Base-by-base conservation (phyloP, 2,888 invertebrate species). In the Acleris laterana region DNA sequence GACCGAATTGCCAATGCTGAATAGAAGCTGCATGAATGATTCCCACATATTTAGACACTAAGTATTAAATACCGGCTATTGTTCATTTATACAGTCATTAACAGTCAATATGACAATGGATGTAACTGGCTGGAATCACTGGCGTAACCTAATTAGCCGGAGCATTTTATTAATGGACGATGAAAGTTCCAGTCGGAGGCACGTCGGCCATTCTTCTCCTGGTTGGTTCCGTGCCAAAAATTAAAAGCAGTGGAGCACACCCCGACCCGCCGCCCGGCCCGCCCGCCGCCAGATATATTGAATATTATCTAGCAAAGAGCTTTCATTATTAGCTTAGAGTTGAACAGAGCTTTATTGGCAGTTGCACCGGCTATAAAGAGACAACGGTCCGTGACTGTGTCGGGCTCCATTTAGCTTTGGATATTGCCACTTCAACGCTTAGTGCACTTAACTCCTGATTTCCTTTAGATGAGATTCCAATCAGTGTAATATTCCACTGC, bases 101-200 rank as follows among this genome's bases (percentile, higher is more conserved):
- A 55, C n/a, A 38, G 17, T 16, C 44, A 52, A 32, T 42, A 57
- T 16, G 20, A 51, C 13, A 58, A 58, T 46, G 50, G 38, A 59
- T 48, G 25, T 56, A 16, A 32, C 53, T 17, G 51, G 38, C 48
- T 13, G 28, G 28, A 59, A 59, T 11, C 25, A 53, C 38, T 55
- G 42, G 11, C 44, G 28, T 51, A 65, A 61, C 50, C 50, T 61
- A 51, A 65, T 65, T 61, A 65, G 48, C 49, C 4, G 1, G 32
- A 51, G 65, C 56, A 56, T 61, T 61, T 56, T 61, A 65, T 65
- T 65, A 65, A 65, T 65, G 61, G 65, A 61, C 49, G 60, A 61
- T 61, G 61, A 56, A 58, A 64, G 61, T 22, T 46, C 32, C 58
- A 20, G 64, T 49, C 17, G 5, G 62, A 19, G 42, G 50, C 50